Conservation (phyloP, 2,888 invertebrate species). For the Pocota personata region DNA sequence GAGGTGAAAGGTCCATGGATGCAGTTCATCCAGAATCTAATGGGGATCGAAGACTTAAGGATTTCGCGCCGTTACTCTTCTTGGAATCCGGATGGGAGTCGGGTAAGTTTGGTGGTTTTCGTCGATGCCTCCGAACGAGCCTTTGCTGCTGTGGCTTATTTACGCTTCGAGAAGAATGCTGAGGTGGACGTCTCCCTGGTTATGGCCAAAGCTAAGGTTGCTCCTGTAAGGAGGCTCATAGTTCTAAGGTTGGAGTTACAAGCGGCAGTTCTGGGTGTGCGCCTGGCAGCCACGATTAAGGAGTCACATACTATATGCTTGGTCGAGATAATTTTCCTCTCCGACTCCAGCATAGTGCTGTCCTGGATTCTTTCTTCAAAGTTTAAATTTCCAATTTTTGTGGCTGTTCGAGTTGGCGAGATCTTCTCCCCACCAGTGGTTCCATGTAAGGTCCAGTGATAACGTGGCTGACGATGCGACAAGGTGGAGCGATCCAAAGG, state of each 20-base stretch:
- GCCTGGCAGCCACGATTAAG: not conserved
- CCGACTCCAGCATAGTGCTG: not conserved
- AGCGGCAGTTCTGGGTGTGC: not conserved
- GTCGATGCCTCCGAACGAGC: not conserved
- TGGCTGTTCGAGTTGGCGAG: conserved; percentile 7
- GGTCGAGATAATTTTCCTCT: not conserved
- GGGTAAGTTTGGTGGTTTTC: not conserved
- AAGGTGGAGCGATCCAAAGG: conserved; percentile 2
- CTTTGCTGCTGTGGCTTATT: not conserved
- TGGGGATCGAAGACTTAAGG: not conserved
- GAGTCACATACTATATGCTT: not conserved
- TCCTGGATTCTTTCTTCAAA: not conserved
- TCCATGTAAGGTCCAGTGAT: not conserved
- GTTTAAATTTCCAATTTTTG: not conserved
- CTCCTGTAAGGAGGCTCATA: not conserved
- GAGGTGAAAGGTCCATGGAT: not conserved
- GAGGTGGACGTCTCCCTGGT: not conserved
- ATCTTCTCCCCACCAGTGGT: conserved; percentile 8
- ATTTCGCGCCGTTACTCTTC: not conserved
- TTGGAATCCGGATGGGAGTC: not conserved
- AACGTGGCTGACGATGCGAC: conserved; percentile 41
- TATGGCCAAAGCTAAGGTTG: not conserved
- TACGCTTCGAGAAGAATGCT: not conserved
- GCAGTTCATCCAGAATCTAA: not conserved
- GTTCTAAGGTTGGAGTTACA: not conserved